Percentiles rank a stretch among this genome's conserved stretches.
These are phyloP conservation scores for Anastrepha obliqua DNA, from an alignment of 1,140 invertebrate species.

Conservation along the genomic window DNA sequence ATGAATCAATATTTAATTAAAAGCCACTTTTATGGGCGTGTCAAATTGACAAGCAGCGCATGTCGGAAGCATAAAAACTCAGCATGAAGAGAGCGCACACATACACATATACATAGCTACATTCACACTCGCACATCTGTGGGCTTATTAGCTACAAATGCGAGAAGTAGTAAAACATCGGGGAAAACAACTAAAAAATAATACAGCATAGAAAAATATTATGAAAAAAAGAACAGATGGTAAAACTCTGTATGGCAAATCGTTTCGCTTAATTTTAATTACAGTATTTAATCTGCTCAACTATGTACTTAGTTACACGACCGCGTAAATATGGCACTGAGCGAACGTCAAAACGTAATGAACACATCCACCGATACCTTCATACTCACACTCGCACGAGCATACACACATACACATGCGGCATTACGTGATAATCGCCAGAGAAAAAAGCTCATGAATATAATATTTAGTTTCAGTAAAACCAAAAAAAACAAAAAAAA, in stretches of 20 bases:
- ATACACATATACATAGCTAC: not conserved
- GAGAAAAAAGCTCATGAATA: not conserved
- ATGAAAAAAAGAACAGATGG: not conserved
- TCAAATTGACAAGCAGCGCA: conserved; percentile 32
- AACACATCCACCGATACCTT: not conserved
- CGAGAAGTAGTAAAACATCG: not conserved
- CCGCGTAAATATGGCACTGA: not conserved
- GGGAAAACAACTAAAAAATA: not conserved
- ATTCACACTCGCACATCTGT: not conserved
- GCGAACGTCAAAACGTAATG: not conserved
- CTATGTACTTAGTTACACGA: not conserved
- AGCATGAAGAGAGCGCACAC: not conserved
- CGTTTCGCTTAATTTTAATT: not conserved
- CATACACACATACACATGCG: not conserved
- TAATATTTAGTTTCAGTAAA: not conserved
- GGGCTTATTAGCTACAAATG: not conserved
- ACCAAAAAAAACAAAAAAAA: not conserved
- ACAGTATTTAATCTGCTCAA: conserved; percentile 5
- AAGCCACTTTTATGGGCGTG: conserved; percentile 27
- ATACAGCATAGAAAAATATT: not conserved
- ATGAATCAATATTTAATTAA: conserved; percentile 52
- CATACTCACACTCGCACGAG: not conserved
- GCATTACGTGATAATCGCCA: no score
- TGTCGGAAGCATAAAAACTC: conserved; percentile 7
- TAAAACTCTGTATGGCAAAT: not conserved